These are phyloP conservation scores for Agrochola macilenta DNA, from an alignment of 2,888 invertebrate species.

Conservation along the genomic window DNA sequence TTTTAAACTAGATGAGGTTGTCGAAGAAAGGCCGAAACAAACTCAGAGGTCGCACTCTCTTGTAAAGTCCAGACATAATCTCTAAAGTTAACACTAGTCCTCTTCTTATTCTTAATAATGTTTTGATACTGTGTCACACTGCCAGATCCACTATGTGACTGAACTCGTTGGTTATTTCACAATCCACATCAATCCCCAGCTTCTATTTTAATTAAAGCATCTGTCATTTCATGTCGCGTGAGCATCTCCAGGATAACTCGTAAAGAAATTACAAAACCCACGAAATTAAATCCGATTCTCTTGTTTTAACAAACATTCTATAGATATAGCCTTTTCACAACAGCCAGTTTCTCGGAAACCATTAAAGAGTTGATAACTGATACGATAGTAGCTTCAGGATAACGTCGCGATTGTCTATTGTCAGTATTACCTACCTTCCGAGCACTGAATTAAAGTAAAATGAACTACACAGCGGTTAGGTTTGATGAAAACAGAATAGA, in stretches of 20 bases:
- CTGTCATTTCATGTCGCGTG: neutral
- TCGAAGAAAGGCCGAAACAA: too few relatives aligned
- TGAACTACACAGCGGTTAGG: neutral
- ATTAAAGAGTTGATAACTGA: conserved; percentile 12
- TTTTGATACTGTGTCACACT: neutral
- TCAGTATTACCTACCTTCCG: conserved; percentile 5
- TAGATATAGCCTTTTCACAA: neutral
- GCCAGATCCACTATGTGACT: too few relatives aligned
- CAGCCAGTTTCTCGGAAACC: neutral
- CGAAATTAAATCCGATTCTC: neutral
- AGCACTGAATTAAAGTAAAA: conserved; percentile 14
- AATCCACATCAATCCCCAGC: neutral
- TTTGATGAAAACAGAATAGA: conserved; percentile 4
- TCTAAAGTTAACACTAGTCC: neutral
- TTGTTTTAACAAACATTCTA: neutral
- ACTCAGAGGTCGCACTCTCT: too few relatives aligned
- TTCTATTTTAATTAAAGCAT: neutral
- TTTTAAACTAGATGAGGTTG: too few relatives aligned
- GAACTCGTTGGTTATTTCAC: neutral
- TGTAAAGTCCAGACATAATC: too few relatives aligned
- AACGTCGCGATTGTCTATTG: conserved; percentile 20
- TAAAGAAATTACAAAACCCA: too few relatives aligned
- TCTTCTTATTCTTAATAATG: neutral
- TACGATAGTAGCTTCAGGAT: conserved; percentile 24
- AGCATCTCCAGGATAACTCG: neutral